Evolutionary conservation across 2,888 invertebrate genomes (phyloP), one percentile per base, ranked within the genome.

Genomic region (Falcaria lacertinaria): DNA sequence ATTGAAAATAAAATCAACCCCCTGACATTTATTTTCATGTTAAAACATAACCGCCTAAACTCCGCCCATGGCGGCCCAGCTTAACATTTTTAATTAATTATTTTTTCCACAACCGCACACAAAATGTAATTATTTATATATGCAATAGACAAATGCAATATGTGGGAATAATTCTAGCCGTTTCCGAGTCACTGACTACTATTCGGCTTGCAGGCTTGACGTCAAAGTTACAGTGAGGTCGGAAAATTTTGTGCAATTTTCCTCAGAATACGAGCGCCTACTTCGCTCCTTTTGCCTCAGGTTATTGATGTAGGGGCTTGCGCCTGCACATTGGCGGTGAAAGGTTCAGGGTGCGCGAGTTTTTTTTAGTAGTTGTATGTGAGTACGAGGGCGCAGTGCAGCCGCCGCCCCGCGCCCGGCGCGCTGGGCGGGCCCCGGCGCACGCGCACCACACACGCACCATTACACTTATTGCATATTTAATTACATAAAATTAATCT

Each of bases 241-340:
- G 88, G 85, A 87, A 86, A 86, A 80, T 69, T 86, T 87, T 69
- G 59, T 66, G 52, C 61, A 87, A 85, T 88, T 88, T 86, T 88
- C 86, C 77, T 58, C 48, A 51, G 54, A 52, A 60, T 50, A 59
- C 54, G 60, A 48, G 63, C 33, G 11, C 34, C 48, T 47, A 57
- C 74, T 67, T 67, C 19, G 13, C 13, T 11, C 16, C 48, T 72
- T 75, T 77, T 60, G 54, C 56, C 55, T 25, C 32, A 56, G 49
- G 54, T 62, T 57, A 46, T 36, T 51, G 52, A 66, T 64, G 60
- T 54, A 53, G 42, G 60, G 72, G 70, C 72, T 76, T 88, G 88
- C 88, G 88, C 88, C 88, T 88, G 72, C 55, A 45, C 46, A 45
- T 52, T 53, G 65, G 52, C 41, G 43, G 52, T 45, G 68, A 79